Percentiles rank a stretch among this genome's conserved stretches.
Evolutionary conservation across 1,140 invertebrate genomes (phyloP).

Genomic region (Drosophila dunni): DNA sequence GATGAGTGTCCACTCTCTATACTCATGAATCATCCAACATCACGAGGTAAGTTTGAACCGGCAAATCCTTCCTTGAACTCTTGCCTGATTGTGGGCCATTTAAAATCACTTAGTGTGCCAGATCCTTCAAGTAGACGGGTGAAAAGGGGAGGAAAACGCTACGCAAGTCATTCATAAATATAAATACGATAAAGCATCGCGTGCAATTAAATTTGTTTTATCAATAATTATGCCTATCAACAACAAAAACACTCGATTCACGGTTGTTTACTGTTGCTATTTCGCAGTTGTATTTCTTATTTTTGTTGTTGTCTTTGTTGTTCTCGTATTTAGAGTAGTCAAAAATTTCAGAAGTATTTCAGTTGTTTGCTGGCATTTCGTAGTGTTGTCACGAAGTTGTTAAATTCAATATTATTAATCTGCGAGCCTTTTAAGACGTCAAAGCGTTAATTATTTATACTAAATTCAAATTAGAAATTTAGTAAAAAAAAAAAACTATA

Average conservation of each 20-base stretch:
- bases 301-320: slow-evolving; percentile 1
- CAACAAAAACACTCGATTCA: slow-evolving; percentile 33
- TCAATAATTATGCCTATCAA: slow-evolving; percentile 81
- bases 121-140: slow-evolving; percentile 12
- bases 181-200: slow-evolving; percentile 39
- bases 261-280: slow-evolving; percentile 62
- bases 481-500: not conserved
- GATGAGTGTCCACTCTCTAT: slow-evolving; percentile 98
- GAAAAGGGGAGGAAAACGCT: not conserved
- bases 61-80: not conserved
- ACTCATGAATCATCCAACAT: slow-evolving; percentile 94
- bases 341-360: slow-evolving; percentile 32
- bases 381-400: slow-evolving; percentile 31
- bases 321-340: slow-evolving; percentile 39
- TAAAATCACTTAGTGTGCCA: slow-evolving; percentile 69
- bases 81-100: slow-evolving; percentile 58
- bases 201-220: slow-evolving; percentile 77
- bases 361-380: slow-evolving; percentile 62
- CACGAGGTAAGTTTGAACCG: slow-evolving; percentile 89
- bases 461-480: not conserved
- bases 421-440: not conserved
- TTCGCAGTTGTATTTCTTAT: slow-evolving; percentile 35
- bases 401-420: not conserved
- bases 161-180: slow-evolving; percentile 72
- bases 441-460: not conserved